Conservation (phyloP, 2,113 vertebrate genomes). For the Orientallactaga bullata region DNA sequence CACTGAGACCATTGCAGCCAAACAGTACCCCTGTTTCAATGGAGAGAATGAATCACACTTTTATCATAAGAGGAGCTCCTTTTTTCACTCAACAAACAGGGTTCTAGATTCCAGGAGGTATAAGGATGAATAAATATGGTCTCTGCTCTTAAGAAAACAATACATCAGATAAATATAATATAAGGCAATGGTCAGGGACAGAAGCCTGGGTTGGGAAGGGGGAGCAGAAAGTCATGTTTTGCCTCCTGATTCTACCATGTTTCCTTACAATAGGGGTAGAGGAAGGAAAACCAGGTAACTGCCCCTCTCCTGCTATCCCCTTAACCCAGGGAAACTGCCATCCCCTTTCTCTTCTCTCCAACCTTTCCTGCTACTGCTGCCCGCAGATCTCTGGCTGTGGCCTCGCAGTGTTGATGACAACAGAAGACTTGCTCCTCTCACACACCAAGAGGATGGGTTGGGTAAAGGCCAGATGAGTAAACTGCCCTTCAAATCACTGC, state of each 20-base stretch:
- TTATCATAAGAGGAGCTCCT: background rate
- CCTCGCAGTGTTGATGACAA: slow-evolving; percentile 4
- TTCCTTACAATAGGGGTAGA: background rate
- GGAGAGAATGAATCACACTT: background rate
- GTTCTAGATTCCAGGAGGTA: background rate
- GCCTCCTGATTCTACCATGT: background rate
- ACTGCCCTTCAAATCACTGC: background rate
- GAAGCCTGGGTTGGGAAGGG: background rate
- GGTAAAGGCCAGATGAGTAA: slow-evolving; percentile 40
- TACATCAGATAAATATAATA: background rate
- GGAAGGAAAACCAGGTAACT: background rate
- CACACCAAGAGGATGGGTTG: background rate
- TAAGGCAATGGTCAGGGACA: background rate
- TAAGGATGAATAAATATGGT: background rate
- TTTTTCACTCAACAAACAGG: background rate
- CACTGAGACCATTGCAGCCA: too few species aligned
- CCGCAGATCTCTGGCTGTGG: background rate
- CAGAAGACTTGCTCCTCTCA: slow-evolving; percentile 49
- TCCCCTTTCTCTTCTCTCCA: background rate
- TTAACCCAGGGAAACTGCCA: too few species aligned
- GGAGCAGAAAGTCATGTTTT: background rate
- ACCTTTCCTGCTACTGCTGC: background rate
- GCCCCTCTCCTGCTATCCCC: background rate
- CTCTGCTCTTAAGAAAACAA: background rate
- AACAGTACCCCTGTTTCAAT: background rate